Base-by-base conservation (phyloP, 2,797 vertebrate genomes). In the Clarias laeviceps region DNA sequence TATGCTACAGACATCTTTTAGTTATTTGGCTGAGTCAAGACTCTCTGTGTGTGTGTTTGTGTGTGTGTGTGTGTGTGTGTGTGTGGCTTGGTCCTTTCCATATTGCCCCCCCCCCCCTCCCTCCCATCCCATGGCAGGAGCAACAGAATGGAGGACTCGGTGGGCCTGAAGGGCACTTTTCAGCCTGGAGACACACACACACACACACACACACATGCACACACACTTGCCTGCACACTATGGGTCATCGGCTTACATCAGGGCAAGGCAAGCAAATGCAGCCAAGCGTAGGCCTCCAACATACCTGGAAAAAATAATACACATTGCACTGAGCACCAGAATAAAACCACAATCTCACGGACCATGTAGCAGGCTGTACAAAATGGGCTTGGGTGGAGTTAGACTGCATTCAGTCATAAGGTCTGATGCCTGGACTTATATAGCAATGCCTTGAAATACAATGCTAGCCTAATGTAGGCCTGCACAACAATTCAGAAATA, bases 211-310 rank as follows among this genome's bases (percentile, higher is more conserved):
- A 91, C 91, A 92, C 92, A 93, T 87, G 91, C 92, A 91, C 91
- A 93, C 88, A 92, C 92, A 92, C 94, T 94, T 93, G 93, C 92
- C 91, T 94, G 94, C 92, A 81, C 91, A 91, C 91, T 92, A 93
- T 92, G 94, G 94, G 94, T 95, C 94, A 96, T 91, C 91, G 92
- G 91, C 91, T 93, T 92, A 93, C 93, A 95, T 94, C 92, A 94
- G 92, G 92, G 93, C 88, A 85, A 92, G 91, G 93, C 92, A 92
- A 92, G 91, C 90, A 92, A 91, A 93, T 80, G 83, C 93, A 92
- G 90, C 90, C 90, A 90, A 91, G 93, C 91, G 61, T 78, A 90
- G 87, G 88, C 87, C 89, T 86, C 85, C 87, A 85, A 91, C 92
- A 91, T 92, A 94, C 94, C 94, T 95, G 93, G 83, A 93, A 92